These are phyloP conservation scores for Mactra quadrangularis DNA, from an alignment of 1,140 invertebrate species.

Conservation along the genomic window DNA sequence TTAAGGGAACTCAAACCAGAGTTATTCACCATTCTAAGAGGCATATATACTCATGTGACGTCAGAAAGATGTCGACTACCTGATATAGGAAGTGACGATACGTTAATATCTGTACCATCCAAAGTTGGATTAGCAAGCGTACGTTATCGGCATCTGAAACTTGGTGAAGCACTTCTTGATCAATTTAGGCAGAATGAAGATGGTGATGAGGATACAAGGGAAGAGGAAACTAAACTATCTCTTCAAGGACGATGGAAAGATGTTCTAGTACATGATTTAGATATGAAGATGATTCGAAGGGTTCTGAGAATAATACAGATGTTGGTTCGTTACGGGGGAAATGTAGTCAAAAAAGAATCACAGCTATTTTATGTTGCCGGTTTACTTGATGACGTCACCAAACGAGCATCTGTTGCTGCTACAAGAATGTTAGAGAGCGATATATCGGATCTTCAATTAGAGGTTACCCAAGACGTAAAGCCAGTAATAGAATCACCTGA, in stretches of 20 bases:
- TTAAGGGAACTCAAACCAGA: slow-evolving; percentile 3
- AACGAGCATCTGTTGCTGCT: not conserved
- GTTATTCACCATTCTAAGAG: slow-evolving; percentile 12
- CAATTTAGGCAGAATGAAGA: no score
- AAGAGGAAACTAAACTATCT: not conserved
- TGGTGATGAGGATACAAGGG: no score
- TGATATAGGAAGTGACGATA: not conserved
- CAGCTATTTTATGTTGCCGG: no score
- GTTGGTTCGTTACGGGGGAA: not conserved
- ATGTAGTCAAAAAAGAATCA: no score
- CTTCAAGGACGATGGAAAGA: not conserved
- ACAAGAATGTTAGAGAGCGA: not conserved
- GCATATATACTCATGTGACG: not conserved
- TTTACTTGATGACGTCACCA: not conserved
- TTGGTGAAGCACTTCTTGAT: not conserved
- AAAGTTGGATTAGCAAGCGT: slow-evolving; percentile 5
- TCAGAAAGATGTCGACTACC: not conserved
- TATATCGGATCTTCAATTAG: not conserved
- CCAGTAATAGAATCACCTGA: not conserved
- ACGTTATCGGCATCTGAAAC: not conserved
- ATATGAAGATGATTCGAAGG: not conserved
- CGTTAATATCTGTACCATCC: slow-evolving; percentile 6
- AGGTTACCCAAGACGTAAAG: not conserved
- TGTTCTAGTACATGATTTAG: not conserved
- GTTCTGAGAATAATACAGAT: not conserved